These are phyloP conservation scores for Gobio occitaniae DNA, from an alignment of 2,797 vertebrate species.

Conservation along the genomic window DNA sequence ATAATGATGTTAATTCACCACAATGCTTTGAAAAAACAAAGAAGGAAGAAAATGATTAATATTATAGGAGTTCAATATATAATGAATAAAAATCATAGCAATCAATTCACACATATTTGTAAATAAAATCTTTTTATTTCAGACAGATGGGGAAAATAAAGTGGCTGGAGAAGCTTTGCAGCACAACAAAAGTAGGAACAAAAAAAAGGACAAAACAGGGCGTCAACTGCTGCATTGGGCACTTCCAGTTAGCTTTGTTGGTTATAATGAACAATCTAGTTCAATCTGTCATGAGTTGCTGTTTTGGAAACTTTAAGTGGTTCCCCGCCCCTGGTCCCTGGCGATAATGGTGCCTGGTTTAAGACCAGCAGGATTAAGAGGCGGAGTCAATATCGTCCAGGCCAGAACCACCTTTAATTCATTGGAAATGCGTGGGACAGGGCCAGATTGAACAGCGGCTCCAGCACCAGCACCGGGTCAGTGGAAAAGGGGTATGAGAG, in stretches of 20 bases:
- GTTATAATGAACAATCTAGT: slow-evolving; percentile 28
- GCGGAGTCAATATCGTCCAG: slow-evolving; percentile 16
- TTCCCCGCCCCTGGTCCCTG: slow-evolving; percentile 9
- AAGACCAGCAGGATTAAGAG: slow-evolving; percentile 28
- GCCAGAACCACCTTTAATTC: slow-evolving; percentile 22
- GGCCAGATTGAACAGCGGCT: slow-evolving; percentile 27
- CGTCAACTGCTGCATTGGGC: neutral
- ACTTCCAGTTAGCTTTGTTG: slow-evolving; percentile 28
- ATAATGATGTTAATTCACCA: slow-evolving; percentile 10
- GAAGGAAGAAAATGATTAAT: slow-evolving; percentile 10
- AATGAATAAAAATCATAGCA: slow-evolving; percentile 40
- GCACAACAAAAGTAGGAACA: slow-evolving; percentile 26
- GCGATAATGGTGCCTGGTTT: slow-evolving; percentile 14
- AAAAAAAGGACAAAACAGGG: slow-evolving; percentile 35
- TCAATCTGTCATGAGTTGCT: neutral
- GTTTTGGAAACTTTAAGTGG: slow-evolving; percentile 35
- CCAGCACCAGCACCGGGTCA: slow-evolving; percentile 32
- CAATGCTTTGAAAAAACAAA: slow-evolving; percentile 17
- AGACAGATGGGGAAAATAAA: slow-evolving; percentile 51
- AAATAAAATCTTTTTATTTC: slow-evolving; percentile 52
- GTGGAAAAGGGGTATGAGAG: slow-evolving; percentile 46
- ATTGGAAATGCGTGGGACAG: slow-evolving; percentile 5
- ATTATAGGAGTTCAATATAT: slow-evolving; percentile 3
- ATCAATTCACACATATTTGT: slow-evolving; percentile 47
- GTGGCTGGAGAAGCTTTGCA: slow-evolving; percentile 29